phyloP scores from a whole-genome alignment of 92 coral and sea anemone genomes.

The Blastomussa wellsi region DNA sequence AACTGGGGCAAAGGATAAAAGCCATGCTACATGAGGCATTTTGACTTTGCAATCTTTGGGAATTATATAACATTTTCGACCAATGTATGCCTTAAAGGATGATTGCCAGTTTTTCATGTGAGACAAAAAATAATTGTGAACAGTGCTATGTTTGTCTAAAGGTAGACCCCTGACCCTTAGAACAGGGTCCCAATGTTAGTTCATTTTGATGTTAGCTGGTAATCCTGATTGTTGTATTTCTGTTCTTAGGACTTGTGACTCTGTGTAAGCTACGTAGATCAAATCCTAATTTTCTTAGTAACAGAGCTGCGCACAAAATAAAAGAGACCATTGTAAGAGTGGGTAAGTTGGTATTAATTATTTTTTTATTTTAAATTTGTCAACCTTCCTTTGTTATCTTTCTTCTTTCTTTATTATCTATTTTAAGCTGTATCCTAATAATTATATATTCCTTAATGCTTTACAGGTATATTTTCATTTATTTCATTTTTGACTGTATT shows the following conservation, averaged over 20 bases:
- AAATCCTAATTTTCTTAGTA: conserved; percentile 88
- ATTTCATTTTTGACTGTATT: conserved; percentile 86
- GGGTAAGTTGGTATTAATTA: conserved; percentile 64
- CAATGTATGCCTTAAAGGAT: no score
- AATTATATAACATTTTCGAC: no score
- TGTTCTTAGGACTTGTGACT: conserved; percentile 66
- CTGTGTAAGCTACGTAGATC: conserved; percentile 78
- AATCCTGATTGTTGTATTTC: not conserved
- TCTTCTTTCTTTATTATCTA: not conserved
- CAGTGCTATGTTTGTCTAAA: no score
- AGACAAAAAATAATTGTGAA: no score
- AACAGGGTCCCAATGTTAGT: no score
- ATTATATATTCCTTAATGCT: not conserved
- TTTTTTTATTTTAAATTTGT: no score
- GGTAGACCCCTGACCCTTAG: no score
- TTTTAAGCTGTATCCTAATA: not conserved
- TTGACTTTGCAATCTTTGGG: no score
- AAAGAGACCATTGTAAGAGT: conserved; percentile 94
- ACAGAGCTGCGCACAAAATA: conserved; percentile 89
- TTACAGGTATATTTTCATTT: conserved; percentile 84
- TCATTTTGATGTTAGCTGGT: not conserved
- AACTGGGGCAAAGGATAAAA: no score
- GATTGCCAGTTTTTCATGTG: no score
- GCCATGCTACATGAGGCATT: no score
- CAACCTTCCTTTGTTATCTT: not conserved